Conservation (phyloP, 2,113 vertebrate genomes). For the Panthera leo region DNA sequence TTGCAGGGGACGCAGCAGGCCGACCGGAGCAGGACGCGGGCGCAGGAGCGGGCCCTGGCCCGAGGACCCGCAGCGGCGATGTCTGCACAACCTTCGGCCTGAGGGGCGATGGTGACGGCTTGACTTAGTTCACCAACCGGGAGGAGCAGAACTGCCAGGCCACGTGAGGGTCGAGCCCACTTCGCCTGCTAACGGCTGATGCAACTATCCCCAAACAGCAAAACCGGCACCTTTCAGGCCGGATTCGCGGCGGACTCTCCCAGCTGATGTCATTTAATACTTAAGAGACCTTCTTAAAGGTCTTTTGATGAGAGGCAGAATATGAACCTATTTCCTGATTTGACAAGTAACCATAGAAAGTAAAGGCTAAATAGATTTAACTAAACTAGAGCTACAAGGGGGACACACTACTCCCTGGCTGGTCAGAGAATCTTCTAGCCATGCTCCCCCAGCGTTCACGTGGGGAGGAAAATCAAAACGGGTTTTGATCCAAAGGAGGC, state of each 20-base stretch:
- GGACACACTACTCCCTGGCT: neutral
- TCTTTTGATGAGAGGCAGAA: neutral
- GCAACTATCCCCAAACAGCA: no score
- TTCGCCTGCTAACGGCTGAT: neutral
- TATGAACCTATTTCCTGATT: neutral
- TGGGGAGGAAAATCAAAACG: neutral
- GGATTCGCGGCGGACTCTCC: neutral
- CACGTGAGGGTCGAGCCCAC: neutral
- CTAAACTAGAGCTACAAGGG: neutral
- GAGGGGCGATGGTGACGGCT: fast-evolving
- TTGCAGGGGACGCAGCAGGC: neutral
- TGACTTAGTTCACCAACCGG: neutral
- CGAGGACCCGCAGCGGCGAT: fast-evolving
- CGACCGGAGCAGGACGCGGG: neutral
- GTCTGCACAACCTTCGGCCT: neutral
- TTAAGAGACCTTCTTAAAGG: neutral
- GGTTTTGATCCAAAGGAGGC: neutral
- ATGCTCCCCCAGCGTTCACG: neutral
- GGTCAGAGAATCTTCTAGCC: neutral
- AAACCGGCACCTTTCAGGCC: neutral
- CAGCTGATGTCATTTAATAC: neutral
- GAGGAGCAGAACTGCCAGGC: neutral
- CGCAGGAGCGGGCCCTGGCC: neutral
- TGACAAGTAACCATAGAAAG: neutral
- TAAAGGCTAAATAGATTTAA: neutral